Conservation (phyloP, 2,888 invertebrate genomes). For the Saturnia japonica region DNA sequence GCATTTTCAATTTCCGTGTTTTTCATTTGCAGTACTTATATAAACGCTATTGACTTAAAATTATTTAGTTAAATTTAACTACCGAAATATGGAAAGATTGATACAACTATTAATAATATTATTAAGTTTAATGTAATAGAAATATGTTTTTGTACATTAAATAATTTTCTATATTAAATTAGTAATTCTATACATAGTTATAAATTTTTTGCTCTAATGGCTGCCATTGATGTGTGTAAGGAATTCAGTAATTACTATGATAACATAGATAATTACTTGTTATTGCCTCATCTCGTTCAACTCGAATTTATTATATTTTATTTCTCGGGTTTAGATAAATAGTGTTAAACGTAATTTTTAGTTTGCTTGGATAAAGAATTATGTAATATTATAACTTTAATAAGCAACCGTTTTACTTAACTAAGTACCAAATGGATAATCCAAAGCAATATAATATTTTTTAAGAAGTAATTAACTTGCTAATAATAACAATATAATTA, state of each 20-base stretch:
- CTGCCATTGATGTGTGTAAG: background rate
- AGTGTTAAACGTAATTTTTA: background rate
- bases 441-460: too few species aligned
- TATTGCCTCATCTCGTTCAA: slow-evolving; percentile 66
- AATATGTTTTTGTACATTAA: background rate
- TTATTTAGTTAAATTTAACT: background rate
- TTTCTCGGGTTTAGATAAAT: slow-evolving; percentile 7
- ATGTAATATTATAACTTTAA: too few species aligned
- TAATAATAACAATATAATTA: background rate
- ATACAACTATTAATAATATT: background rate
- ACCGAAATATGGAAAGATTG: too few species aligned
- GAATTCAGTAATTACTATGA: background rate
- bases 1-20: too few species aligned
- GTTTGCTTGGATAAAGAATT: background rate
- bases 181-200: background rate
- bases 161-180: background rate
- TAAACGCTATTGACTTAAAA: background rate
- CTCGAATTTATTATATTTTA: slow-evolving; percentile 56
- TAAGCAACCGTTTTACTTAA: too few species aligned
- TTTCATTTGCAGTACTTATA: too few species aligned
- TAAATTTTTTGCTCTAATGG: background rate
- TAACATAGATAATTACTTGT: slow-evolving; percentile 29
- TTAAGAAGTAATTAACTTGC: background rate
- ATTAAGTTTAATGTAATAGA: background rate
- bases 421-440: too few species aligned